phyloP scores from a whole-genome alignment of 2,797 vertebrate species.

The Meriones psammophilus region DNA sequence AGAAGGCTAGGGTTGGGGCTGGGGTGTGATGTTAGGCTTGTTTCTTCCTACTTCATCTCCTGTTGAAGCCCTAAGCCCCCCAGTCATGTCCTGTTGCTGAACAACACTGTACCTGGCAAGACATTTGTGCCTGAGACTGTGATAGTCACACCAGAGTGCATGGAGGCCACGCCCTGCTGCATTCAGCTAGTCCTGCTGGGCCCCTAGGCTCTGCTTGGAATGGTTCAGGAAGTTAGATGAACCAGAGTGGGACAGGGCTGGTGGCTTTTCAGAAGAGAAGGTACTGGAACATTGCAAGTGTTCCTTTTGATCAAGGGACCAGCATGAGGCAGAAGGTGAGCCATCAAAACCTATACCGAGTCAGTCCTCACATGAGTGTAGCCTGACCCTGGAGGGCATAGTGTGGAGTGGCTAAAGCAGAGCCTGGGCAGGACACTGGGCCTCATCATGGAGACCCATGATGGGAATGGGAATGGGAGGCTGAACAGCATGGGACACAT shows the following conservation, averaged over 20 bases:
- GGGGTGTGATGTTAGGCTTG: not conserved
- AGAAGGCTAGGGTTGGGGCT: not conserved
- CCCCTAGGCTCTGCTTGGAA: no score
- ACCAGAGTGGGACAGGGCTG: no score
- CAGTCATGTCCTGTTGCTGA: not conserved
- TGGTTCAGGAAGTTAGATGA: not conserved
- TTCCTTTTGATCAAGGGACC: not conserved
- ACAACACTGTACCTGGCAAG: not conserved
- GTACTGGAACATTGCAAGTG: not conserved
- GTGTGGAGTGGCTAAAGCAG: not conserved
- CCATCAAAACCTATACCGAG: rapidly evolving
- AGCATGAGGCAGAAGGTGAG: not conserved
- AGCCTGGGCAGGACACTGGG: not conserved
- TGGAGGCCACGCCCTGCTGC: not conserved
- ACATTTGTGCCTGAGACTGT: not conserved
- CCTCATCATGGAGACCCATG: not conserved
- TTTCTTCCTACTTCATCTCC: not conserved
- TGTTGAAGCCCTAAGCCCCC: not conserved
- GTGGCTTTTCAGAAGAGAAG: not conserved
- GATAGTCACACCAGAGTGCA: not conserved
- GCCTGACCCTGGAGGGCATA: rapidly evolving
- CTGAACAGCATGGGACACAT: rapidly evolving
- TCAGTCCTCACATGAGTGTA: not conserved
- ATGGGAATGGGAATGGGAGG: not conserved
- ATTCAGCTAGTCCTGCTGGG: not conserved